Conservation (phyloP, 2,888 invertebrate genomes). For the Oegoconia quadripuncta region DNA sequence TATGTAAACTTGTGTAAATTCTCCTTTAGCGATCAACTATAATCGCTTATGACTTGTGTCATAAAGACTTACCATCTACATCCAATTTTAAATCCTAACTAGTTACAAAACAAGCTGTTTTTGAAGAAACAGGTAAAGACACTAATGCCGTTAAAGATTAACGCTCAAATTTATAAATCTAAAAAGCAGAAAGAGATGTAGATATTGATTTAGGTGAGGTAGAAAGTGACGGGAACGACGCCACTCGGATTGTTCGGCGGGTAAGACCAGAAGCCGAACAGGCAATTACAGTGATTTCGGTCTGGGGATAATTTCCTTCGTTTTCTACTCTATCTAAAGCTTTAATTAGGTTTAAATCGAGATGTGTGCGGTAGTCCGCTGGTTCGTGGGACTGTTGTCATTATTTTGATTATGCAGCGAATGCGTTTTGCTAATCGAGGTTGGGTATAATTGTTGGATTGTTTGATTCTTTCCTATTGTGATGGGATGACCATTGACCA, state of each 20-base stretch:
- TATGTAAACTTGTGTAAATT: conserved; percentile 5
- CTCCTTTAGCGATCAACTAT: conserved; percentile 24
- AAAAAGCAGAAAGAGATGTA: conserved; percentile 37
- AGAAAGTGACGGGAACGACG: conserved; percentile 52
- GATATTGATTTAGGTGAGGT: conserved; percentile 27
- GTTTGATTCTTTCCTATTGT: conserved; percentile 11
- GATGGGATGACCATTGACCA: conserved; percentile 2
- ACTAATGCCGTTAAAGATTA: conserved; percentile 9
- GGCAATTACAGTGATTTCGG: conserved; percentile 55
- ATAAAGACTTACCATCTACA: conserved; percentile 1
- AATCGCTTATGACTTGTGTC: conserved; percentile 21
- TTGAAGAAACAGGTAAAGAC: background rate
- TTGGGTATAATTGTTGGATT: conserved; percentile 8
- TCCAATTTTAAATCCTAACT: conserved; percentile 5
- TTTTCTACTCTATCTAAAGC: conserved; percentile 52
- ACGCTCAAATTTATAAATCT: conserved; percentile 39
- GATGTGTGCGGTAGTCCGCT: conserved; percentile 63
- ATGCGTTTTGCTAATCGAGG: conserved; percentile 51
- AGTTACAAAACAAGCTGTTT: background rate
- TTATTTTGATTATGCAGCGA: conserved; percentile 59
- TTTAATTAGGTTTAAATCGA: conserved; percentile 71
- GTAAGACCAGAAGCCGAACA: conserved; percentile 68
- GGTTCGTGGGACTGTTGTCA: conserved; percentile 45
- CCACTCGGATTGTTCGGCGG: conserved; percentile 41
- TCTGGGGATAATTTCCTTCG: conserved; percentile 56